Evolutionary conservation across 2,888 invertebrate genomes (phyloP), one percentile per base, ranked within the genome.

Genomic region (Oscheius onirici): DNA sequence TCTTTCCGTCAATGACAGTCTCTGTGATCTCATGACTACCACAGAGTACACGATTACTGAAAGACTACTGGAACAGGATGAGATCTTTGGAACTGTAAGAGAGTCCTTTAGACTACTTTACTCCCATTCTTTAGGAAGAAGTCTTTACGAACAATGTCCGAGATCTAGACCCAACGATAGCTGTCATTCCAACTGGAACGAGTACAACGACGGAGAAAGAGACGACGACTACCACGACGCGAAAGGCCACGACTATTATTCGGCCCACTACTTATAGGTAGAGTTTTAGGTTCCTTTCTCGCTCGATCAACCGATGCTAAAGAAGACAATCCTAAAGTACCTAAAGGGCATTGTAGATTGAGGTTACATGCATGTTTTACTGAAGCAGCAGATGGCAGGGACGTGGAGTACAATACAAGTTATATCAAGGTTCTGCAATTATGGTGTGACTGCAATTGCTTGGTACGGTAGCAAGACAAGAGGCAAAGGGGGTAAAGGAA

Each of bases 1-100:
- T 24, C 49, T 63, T 15, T 46, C 63, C 1, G 63, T 49, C n/a
- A 63, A 63, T n/a, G 63, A 63, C 10, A 49, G 49, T 26, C 49
- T 63, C n/a, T 63, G 63, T 49, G 63, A 63, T 46, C 63, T 49
- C 34, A 46, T 63, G 63, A 63, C 49, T 15, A 63, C 63, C 5
- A 49, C 46, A 10, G 49, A 15, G 15, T n/a, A 13, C 8, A 46
- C 49, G 13, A 34, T 13, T 8, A 63, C 63, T 15, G 63, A 63
- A 28, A 15, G 24, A 0, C 8, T 63, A 13, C n/a, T 49, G 28
- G 63, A 63, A 46, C 17, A 15, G 10, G 63, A 63, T 15, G 63
- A 63, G 17, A 28, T 63, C 15, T 63, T 63, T 46, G 63, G 63
- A n/a, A 63, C 63, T 44, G 63, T 63, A 10, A 43, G 10, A 43